These are phyloP conservation scores for Catonia carolina DNA, from an alignment of 2,888 invertebrate genomes.

Conservation along the genomic window DNA sequence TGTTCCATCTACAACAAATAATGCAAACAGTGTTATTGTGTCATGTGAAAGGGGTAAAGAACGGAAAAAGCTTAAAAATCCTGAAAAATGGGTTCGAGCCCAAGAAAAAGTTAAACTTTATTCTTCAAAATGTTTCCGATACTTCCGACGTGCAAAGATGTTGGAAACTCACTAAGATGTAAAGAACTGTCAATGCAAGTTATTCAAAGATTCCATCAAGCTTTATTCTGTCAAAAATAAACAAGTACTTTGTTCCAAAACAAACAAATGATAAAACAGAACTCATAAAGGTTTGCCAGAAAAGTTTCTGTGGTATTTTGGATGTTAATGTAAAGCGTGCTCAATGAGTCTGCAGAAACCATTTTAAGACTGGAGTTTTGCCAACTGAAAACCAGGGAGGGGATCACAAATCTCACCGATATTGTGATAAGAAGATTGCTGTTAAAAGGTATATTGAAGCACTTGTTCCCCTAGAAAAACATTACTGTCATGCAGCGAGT, in stretches of 20 bases:
- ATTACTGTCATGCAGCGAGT: neutral
- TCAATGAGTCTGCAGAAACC: conserved; percentile 1
- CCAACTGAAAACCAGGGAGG: conserved; percentile 2
- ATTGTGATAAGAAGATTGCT: neutral
- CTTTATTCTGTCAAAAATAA: neutral
- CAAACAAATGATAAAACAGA: neutral
- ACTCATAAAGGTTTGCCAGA: neutral
- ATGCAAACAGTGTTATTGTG: neutral
- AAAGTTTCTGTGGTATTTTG: conserved; percentile 2
- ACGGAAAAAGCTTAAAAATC: neutral
- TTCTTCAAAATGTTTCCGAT: neutral
- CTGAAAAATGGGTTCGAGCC: neutral
- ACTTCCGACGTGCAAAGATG: conserved; percentile 1
- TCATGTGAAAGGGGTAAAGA: conserved; percentile 2
- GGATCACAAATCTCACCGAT: neutral
- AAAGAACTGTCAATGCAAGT: conserved; percentile 8
- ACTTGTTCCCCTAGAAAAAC: neutral
- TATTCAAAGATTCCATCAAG: neutral
- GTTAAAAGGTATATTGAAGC: neutral
- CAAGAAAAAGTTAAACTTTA: neutral
- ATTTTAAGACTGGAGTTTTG: neutral
- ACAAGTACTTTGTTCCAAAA: conserved; percentile 3
- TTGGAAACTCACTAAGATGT: neutral
- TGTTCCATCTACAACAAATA: too few species aligned
- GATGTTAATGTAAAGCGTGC: conserved; percentile 3